Base-by-base conservation (phyloP, 35 echinoderm and acorn worm species). In the Heliocidaris tuberculata region DNA sequence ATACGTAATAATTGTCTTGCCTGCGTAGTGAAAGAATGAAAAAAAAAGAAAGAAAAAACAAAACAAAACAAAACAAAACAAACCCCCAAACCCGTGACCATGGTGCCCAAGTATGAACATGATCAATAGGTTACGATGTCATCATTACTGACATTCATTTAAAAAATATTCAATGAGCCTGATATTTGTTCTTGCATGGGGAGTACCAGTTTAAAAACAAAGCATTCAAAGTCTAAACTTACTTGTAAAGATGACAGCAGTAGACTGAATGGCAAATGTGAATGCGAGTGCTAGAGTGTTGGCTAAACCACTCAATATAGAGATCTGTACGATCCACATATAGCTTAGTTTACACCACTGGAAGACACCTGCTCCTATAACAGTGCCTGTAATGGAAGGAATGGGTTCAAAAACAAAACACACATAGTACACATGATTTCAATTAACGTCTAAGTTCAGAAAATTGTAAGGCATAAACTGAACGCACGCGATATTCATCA, bases 251-350 rank as follows among this genome's bases (percentile, higher is more conserved):
- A 93, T 93, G 0, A 93, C 10, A n/a, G 27, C 1, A 49, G 91
- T 93, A 11, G 91, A 50, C 19, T 19, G 91, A 30, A 93, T 52
- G 91, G 56, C n/a, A 19, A 21, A 93, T 15, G 91, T 93, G 29
- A 93, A 48, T 49, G 48, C 91, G 9, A 93, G 16, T 12, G 50
- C 91, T 48, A 93, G 91, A 13, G 50, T 59, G 32, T 93, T 93
- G 5, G 50, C 47, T 30, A 93, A 12, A 13, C 91, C 48, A 48
- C 91, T 93, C 11, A 93, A 17, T 10, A 52, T 49, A 29, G 91
- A 59, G 91, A 93, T 59, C 91, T 93, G 91, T 31, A 93, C 13
- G 2, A 93, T 93, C 91, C 91, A 93, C 91, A 93, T 13, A 11
- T 93, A 52, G 48, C 50, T 27, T 12, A 93, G 47, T 31, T 93